Evolutionary conservation across 2,797 vertebrate species (phyloP).

Genomic region (Lates japonicus): DNA sequence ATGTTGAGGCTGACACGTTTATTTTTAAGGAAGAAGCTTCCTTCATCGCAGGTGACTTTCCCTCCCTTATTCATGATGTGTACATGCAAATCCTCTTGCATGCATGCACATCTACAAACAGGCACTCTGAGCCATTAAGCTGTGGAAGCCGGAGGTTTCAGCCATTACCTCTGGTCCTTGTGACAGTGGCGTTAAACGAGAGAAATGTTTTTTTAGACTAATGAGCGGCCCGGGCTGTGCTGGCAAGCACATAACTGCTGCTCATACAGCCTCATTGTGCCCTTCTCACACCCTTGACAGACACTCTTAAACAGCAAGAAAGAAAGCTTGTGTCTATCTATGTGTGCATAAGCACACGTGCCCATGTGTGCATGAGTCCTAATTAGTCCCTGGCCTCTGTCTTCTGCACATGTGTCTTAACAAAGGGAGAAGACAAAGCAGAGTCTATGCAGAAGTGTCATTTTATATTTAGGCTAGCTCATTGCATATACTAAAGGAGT

Average conservation of each 20-base stretch:
- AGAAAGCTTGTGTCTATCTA: conserved; percentile 17
- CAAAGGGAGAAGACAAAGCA: conserved; percentile 63
- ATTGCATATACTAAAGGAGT: conserved; percentile 48
- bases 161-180: conserved; percentile 47
- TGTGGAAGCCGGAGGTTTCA: conserved; percentile 37
- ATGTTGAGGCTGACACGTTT: not conserved
- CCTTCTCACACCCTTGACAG: conserved; percentile 74
- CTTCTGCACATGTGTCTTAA: conserved; percentile 58
- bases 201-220: conserved; percentile 63
- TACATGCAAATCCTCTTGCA: conserved; percentile 24
- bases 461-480: conserved; percentile 50
- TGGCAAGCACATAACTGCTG: conserved; percentile 62
- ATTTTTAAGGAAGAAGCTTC: not conserved
- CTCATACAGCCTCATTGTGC: conserved; percentile 66
- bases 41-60: conserved; percentile 3
- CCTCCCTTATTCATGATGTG: conserved; percentile 3
- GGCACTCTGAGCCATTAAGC: conserved; percentile 37
- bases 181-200: conserved; percentile 60
- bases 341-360: conserved; percentile 23
- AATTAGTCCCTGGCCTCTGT: conserved; percentile 72
- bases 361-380: conserved; percentile 50
- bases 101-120: conserved; percentile 19
- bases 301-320: conserved; percentile 66
- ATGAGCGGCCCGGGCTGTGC: conserved; percentile 65
- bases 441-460: conserved; percentile 49